Conservation (phyloP, 2,113 vertebrate species). For the Petroica traversi region DNA sequence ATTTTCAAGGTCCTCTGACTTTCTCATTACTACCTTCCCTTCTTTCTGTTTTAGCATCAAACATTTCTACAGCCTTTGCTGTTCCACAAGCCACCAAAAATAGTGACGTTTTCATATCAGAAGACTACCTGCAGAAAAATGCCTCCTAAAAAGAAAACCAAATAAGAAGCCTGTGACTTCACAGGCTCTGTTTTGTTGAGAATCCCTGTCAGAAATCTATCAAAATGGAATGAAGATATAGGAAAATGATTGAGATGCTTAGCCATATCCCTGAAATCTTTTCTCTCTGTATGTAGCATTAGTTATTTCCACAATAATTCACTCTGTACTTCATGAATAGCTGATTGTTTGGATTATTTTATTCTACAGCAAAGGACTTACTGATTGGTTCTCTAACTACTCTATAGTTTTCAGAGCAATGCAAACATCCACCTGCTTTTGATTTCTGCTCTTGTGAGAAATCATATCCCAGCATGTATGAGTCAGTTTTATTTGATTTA, state of each 20-base stretch:
- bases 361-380: not conserved
- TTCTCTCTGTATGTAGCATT: not conserved
- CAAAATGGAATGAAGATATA: not conserved
- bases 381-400: not conserved
- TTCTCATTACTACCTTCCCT: not conserved
- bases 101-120: not conserved
- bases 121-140: not conserved
- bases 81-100: not conserved
- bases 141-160: not conserved
- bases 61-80: not conserved
- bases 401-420: not conserved
- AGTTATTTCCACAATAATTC: not conserved
- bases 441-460: not conserved
- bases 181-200: not conserved
- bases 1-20: not conserved
- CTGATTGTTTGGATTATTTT: not conserved
- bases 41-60: not conserved
- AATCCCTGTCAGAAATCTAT: not conserved
- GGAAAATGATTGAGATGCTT: not conserved
- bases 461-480: not conserved
- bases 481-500: not conserved
- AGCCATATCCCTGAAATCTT: not conserved
- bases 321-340: fast-evolving
- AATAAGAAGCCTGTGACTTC: not conserved
- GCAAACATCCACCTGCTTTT: not conserved